These are phyloP conservation scores for Charanyca ferruginea DNA, from an alignment of 2,888 invertebrate genomes.

Conservation along the genomic window DNA sequence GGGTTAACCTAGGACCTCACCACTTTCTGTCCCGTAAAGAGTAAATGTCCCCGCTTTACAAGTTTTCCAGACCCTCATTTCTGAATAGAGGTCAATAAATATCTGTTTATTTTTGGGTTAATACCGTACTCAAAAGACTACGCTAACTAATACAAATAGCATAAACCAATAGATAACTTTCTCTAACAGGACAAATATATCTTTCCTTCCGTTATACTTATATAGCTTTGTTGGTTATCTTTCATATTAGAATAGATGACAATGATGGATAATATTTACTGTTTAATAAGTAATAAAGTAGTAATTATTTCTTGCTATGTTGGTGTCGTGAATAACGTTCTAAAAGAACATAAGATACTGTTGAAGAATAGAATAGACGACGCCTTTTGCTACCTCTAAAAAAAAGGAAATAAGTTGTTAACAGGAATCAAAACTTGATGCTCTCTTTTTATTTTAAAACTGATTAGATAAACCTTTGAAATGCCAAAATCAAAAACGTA, in stretches of 20 bases:
- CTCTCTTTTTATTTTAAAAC: no score
- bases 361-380: no score
- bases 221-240: neutral
- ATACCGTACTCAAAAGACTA: constrained; percentile 15
- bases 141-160: constrained; percentile 35
- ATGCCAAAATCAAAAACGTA: no score
- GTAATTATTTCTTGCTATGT: no score
- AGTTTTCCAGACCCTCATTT: constrained; percentile 4
- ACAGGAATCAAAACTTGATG: no score
- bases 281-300: neutral
- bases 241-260: neutral
- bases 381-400: no score
- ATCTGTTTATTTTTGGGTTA: constrained; percentile 23
- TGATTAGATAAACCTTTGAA: no score
- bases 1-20: neutral
- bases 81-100: constrained; percentile 29
- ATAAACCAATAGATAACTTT: constrained; percentile 43
- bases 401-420: no score
- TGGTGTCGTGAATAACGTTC: no score
- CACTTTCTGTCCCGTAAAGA: neutral
- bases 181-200: constrained; percentile 56
- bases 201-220: neutral
- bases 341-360: no score
- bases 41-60: neutral
- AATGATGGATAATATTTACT: neutral